Evolutionary conservation across 2,113 vertebrate species (phyloP).

Genomic region (Pseudopodoces humilis): DNA sequence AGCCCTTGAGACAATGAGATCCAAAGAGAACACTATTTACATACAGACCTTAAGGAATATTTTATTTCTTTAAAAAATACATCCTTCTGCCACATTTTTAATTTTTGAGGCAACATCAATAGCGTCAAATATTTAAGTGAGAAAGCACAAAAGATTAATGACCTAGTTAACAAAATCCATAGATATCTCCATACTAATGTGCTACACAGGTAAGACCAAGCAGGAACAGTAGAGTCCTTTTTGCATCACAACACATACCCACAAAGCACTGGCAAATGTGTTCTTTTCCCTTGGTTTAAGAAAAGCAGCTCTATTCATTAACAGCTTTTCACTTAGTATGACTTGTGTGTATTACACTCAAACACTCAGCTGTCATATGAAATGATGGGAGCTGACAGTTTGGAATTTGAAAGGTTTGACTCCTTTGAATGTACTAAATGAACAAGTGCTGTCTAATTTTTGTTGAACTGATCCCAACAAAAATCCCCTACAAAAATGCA

Average conservation of each 20-base stretch:
- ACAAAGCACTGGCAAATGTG: slow-evolving; percentile 31
- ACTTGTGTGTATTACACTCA: slow-evolving; percentile 63
- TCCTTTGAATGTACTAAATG: slow-evolving; percentile 74
- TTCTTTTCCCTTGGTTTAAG: slow-evolving; percentile 3
- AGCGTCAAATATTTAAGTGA: not conserved
- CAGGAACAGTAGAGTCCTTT: slow-evolving; percentile 32
- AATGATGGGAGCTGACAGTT: slow-evolving; percentile 72
- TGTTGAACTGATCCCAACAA: slow-evolving; percentile 68
- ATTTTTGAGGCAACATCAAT: not conserved
- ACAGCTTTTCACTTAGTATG: slow-evolving; percentile 48
- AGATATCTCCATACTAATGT: not conserved
- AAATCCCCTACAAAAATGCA: slow-evolving; percentile 67
- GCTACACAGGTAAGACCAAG: slow-evolving; percentile 45
- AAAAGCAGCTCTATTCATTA: slow-evolving; percentile 70
- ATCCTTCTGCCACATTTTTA: not conserved
- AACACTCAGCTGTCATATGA: slow-evolving; percentile 73
- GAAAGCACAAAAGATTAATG: not conserved
- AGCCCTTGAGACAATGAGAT: not conserved
- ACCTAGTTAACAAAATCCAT: not conserved
- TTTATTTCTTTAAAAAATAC: not conserved
- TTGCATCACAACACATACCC: slow-evolving; percentile 39
- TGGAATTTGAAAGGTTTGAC: slow-evolving; percentile 74
- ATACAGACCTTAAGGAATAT: not conserved
- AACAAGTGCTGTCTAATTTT: slow-evolving; percentile 74
- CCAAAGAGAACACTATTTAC: not conserved